Base-by-base conservation (phyloP, 1,140 invertebrate genomes). In the Drosophila erecta region DNA sequence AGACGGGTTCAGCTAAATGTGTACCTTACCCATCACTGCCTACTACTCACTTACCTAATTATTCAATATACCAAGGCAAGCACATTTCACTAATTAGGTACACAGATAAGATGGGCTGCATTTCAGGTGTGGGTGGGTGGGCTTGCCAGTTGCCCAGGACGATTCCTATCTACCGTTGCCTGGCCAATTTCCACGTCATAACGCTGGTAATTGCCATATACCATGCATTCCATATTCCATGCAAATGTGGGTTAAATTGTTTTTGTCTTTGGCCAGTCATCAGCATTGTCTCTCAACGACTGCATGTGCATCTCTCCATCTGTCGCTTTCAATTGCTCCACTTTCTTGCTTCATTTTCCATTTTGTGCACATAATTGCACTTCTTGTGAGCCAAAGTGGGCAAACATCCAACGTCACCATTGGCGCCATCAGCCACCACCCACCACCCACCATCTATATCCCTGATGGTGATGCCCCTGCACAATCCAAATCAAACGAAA, bases 301-400 rank as follows among this genome's bases (percentile, higher is more conserved):
- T 70, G 64, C 66, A 70, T 57, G 50, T 56, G 66, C 53, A 76
- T 54, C 60, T 54, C 57, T 67, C 41, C 72, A 67, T 76, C 64
- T 76, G 73, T 57, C 71, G 73, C 51, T 60, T 49, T 60, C 75
- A 70, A 81, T 86, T 86, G 77, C 72, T 84, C 76, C 76, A 89
- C 43, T 89, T 89, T 54, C 84, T 89, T 84, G 70, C 76, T 77
- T 76, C 76, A 87, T 79, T 79, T 77, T 71, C 62, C 75, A 75
- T 79, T 87, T 83, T 79, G 60, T 87, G 84, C 76, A 84, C 79
- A 87, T 87, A 87, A 87, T 87, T 87, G 83, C 83, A 76, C 79
- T 83, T 87, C 83, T 87, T 87, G 75, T 86, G 81, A 76, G 64
- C 60, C 62, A 59, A 67, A 58, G 75, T 72, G 72, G 54, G 73